Percentiles rank a stretch among this genome's conserved stretches.
Conservation (phyloP, 1,140 invertebrate species). For the Drosophila trapezifrons region DNA sequence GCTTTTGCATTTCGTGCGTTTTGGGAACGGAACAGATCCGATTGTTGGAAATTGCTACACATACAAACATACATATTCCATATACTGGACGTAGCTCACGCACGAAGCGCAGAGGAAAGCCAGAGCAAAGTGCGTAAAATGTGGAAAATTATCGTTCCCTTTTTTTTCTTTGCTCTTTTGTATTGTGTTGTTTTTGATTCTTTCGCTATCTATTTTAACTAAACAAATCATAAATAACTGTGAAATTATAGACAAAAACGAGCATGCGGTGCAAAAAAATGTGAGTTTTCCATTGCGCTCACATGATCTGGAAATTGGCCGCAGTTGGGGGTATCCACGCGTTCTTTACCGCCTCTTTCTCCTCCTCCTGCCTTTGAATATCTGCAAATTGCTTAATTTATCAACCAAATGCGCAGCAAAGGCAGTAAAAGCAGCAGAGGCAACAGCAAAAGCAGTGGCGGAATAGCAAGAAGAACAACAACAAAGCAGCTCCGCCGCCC, state of each 20-base stretch:
- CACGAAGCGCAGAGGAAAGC: slow-evolving; percentile 22
- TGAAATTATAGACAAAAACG: slow-evolving; percentile 52
- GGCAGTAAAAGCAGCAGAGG: slow-evolving; percentile 9
- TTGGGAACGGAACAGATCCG: slow-evolving; percentile 29
- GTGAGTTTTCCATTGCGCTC: slow-evolving; percentile 27
- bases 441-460: slow-evolving; percentile 19
- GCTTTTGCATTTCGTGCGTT: slow-evolving; percentile 25
- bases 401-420: slow-evolving; percentile 62
- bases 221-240: slow-evolving; percentile 75
- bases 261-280: slow-evolving; percentile 13
- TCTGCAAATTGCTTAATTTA: slow-evolving; percentile 69
- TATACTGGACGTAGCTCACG: slow-evolving; percentile 16
- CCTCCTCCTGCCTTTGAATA: slow-evolving; percentile 3
- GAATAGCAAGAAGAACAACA: slow-evolving; percentile 27
- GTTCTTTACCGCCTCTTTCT: slow-evolving; percentile 9
- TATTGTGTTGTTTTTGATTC: slow-evolving; percentile 20
- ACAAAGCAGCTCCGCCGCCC: slow-evolving; percentile 41
- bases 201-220: slow-evolving; percentile 23
- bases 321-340: slow-evolving; percentile 55
- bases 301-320: slow-evolving; percentile 44
- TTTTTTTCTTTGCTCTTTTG: slow-evolving; percentile 11
- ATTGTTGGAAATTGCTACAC: slow-evolving; percentile 10
- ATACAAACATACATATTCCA: not conserved
- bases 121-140: slow-evolving; percentile 52
- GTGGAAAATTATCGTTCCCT: slow-evolving; percentile 29